phyloP scores from a whole-genome alignment of 1,140 invertebrate genomes.

The Ceratina japonica region DNA sequence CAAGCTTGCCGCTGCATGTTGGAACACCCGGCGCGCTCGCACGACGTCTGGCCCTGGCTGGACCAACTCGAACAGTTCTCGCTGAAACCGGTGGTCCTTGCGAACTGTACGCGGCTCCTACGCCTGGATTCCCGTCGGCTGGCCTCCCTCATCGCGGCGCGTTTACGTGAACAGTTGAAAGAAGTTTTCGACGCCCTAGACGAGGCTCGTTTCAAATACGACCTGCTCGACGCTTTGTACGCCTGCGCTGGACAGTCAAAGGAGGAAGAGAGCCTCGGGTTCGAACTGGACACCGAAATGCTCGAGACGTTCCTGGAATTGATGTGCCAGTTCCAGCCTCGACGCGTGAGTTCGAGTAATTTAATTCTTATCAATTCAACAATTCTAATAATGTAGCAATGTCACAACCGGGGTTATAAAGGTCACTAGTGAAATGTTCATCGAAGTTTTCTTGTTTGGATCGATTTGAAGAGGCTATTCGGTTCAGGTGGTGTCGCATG shows the following conservation, averaged over 20 bases:
- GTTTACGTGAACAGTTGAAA: conserved; percentile 64
- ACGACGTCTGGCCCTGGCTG: conserved; percentile 74
- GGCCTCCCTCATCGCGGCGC: conserved; percentile 64
- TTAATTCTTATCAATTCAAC: conserved; percentile 5
- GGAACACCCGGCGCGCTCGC: conserved; percentile 66
- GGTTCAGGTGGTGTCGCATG: conserved; percentile 69
- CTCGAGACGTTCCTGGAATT: conserved; percentile 84
- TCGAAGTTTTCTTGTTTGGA: too few relatives aligned
- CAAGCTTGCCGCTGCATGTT: conserved; percentile 76
- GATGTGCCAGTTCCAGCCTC: conserved; percentile 83
- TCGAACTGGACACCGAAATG: conserved; percentile 79
- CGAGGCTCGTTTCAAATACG: conserved; percentile 80
- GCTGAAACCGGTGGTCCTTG: conserved; percentile 66
- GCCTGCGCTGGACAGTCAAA: conserved; percentile 67
- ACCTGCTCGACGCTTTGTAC: conserved; percentile 83
- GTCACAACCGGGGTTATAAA: too few relatives aligned
- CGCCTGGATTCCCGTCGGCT: conserved; percentile 68
- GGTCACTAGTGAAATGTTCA: too few relatives aligned
- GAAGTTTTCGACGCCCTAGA: conserved; percentile 71
- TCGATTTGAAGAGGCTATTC: too few relatives aligned
- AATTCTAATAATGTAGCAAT: too few relatives aligned
- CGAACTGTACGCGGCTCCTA: conserved; percentile 56
- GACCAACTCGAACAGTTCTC: conserved; percentile 70
- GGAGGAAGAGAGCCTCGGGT: conserved; percentile 75
- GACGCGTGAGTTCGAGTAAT: conserved; percentile 60